Conservation (phyloP, 1,140 invertebrate species). For the Drosophila lacteicornis region DNA sequence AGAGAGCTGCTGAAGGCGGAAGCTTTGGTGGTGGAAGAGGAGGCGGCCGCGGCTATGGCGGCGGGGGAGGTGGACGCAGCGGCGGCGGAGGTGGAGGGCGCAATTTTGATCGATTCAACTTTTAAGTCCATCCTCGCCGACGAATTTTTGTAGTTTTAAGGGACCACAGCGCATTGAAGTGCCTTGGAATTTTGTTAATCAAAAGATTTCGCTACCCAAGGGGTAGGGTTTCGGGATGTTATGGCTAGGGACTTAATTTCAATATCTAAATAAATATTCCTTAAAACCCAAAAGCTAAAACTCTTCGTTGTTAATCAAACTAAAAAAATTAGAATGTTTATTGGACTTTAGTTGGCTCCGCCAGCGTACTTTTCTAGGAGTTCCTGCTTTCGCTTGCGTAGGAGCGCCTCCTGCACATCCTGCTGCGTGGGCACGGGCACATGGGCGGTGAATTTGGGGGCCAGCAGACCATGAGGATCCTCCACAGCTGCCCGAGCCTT, state of each 20-base stretch:
- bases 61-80: constrained; percentile 1
- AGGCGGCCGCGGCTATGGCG: constrained; percentile 21
- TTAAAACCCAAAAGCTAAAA: too few species aligned
- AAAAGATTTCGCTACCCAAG: not conserved
- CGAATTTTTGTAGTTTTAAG: constrained; percentile 18
- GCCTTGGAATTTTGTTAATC: constrained; percentile 16
- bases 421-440: constrained; percentile 94
- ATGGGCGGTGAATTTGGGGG: constrained; percentile 90
- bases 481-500: constrained; percentile 47
- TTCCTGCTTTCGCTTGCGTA: constrained; percentile 95
- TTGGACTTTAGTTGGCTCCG: constrained; percentile 37
- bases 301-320: not conserved
- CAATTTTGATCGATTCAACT: not conserved
- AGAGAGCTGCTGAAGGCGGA: constrained; percentile 85
- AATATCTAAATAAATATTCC: too few species aligned
- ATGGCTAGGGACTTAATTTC: too few species aligned
- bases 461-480: constrained; percentile 76
- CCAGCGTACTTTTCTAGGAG: constrained; percentile 90
- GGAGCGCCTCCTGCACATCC: constrained; percentile 95
- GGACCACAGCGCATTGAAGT: constrained; percentile 53
- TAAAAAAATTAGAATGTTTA: constrained; percentile 12
- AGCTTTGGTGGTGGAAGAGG: constrained; percentile 34
- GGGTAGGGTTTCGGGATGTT: not conserved
- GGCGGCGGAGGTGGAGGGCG: constrained; percentile 25
- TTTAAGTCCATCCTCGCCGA: not conserved